Percentiles rank a stretch among this genome's conserved stretches.
phyloP scores from a whole-genome alignment of 2,888 invertebrate genomes.

The Abrostola triplasia region DNA sequence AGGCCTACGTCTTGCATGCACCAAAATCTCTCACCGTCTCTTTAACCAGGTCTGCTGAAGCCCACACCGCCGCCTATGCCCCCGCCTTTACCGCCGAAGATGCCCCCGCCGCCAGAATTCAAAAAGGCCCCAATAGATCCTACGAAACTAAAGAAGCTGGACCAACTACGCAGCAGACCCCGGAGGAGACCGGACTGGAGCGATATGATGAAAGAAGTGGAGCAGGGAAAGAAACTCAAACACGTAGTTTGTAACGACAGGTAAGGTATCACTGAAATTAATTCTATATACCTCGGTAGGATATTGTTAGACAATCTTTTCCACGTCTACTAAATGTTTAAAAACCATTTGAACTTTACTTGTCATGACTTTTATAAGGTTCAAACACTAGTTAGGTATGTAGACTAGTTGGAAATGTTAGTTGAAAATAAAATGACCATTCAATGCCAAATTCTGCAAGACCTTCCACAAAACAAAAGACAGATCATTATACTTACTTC shows the following conservation, averaged over 20 bases:
- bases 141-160: slow-evolving; percentile 90
- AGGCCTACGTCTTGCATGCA: not conserved
- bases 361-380: no score
- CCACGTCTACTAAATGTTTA: not conserved
- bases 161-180: slow-evolving; percentile 92
- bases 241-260: slow-evolving; percentile 95
- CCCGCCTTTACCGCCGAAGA: slow-evolving; percentile 91
- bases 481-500: not conserved
- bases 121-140: slow-evolving; percentile 89
- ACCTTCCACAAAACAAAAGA: no score
- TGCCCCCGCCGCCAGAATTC: slow-evolving; percentile 89
- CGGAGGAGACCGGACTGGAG: slow-evolving; percentile 96
- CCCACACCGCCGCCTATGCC: slow-evolving; percentile 90
- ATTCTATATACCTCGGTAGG: not conserved
- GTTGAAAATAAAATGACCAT: no score
- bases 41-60: slow-evolving; percentile 76
- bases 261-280: slow-evolving; percentile 46
- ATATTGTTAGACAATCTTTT: not conserved
- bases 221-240: slow-evolving; percentile 92
- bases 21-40: not conserved
- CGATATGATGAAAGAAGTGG: slow-evolving; percentile 97
- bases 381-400: no score
- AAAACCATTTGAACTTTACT: no score
- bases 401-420: no score
- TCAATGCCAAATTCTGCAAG: no score